Evolutionary conservation across 2,888 invertebrate species (phyloP).

Genomic region (Diarsia rubi): DNA sequence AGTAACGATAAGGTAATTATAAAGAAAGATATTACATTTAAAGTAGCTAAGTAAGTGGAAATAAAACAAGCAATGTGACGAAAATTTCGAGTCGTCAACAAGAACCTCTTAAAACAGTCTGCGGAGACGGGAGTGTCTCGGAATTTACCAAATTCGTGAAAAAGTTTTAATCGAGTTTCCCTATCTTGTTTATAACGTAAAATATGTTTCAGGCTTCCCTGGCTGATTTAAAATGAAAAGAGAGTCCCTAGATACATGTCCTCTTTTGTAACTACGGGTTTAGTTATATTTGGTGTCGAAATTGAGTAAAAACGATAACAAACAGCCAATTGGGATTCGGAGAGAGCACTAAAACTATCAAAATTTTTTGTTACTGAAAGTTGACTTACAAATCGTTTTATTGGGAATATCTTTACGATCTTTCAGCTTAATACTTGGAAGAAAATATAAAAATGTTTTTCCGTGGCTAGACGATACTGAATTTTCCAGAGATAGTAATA

Average conservation of each 20-base stretch:
- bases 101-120: conserved; percentile 33
- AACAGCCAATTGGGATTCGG: conserved; percentile 26
- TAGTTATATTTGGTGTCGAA: conserved; percentile 24
- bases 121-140: conserved; percentile 40
- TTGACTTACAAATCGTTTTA: conserved; percentile 25
- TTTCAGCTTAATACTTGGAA: conserved; percentile 5
- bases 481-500: conserved; percentile 38
- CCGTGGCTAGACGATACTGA: not conserved
- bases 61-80: conserved; percentile 42
- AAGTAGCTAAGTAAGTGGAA: conserved; percentile 11
- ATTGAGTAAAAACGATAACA: conserved; percentile 32
- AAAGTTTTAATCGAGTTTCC: conserved; percentile 68
- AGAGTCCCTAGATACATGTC: conserved; percentile 5
- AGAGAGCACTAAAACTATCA: conserved; percentile 31
- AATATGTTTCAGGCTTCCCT: conserved; percentile 50
- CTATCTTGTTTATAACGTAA: conserved; percentile 56
- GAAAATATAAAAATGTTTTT: not conserved
- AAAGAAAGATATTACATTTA: not conserved
- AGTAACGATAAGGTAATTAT: not conserved
- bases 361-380: conserved; percentile 38
- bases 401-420: conserved; percentile 1
- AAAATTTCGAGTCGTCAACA: conserved; percentile 33
- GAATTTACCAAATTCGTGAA: conserved; percentile 58
- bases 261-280: conserved; percentile 12
- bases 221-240: conserved; percentile 16